Evolutionary conservation across 2,797 vertebrate species (phyloP).

Genomic region (Balearica regulorum): DNA sequence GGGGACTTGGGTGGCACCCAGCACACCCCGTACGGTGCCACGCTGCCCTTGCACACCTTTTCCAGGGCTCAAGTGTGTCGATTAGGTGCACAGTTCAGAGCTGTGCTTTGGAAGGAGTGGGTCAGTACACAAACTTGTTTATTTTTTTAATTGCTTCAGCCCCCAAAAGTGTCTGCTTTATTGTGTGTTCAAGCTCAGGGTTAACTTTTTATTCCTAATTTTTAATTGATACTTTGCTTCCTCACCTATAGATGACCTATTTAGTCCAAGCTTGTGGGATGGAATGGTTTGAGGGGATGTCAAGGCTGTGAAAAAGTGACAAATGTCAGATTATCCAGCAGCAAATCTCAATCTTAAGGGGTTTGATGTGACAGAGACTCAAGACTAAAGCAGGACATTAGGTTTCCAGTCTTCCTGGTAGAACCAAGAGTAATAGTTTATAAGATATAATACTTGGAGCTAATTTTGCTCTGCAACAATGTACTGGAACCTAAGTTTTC

Average conservation of each 20-base stretch:
- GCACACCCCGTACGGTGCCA: accelerated
- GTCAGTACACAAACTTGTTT: not conserved
- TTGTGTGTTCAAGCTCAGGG: not conserved
- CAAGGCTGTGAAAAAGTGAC: not conserved
- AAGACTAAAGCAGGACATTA: not conserved
- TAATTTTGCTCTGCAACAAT: not conserved
- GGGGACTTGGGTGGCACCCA: not conserved
- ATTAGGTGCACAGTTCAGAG: not conserved
- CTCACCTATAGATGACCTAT: not conserved
- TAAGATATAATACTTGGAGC: not conserved
- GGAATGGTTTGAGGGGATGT: not conserved
- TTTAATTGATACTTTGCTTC: not conserved
- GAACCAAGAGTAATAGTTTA: not conserved
- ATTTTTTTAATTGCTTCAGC: accelerated
- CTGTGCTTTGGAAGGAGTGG: not conserved
- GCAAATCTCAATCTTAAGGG: not conserved
- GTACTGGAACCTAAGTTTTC: not conserved
- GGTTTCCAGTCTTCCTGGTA: not conserved
- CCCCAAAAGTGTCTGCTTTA: not conserved
- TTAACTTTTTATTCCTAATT: not conserved
- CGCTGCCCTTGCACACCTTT: not conserved
- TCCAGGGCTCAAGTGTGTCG: not conserved
- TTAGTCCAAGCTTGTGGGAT: not conserved
- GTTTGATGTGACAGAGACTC: not conserved
- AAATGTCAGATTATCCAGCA: not conserved